Conservation (phyloP, 1,140 invertebrate genomes). For the Hypothenemus hampei region DNA sequence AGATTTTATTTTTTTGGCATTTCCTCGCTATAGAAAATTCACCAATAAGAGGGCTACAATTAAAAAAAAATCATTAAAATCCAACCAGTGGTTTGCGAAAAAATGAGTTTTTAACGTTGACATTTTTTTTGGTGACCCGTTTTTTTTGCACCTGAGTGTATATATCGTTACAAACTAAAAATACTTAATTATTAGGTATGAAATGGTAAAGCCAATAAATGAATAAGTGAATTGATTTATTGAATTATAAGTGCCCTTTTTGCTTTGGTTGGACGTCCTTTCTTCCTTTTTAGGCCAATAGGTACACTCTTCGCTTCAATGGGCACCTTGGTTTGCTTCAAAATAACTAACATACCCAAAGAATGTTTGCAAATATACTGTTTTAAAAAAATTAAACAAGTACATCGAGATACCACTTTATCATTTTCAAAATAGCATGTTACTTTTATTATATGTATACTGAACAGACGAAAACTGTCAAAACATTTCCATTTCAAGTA, state of each 20-base stretch:
- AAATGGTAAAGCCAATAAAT: no score
- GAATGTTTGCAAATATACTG: neutral
- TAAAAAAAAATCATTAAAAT: no score
- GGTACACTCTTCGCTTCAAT: neutral
- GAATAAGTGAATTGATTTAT: no score
- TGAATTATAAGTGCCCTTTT: neutral
- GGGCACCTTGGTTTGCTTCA: neutral
- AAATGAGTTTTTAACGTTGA: no score
- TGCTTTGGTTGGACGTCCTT: neutral
- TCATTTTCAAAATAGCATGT: neutral
- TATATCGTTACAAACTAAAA: no score
- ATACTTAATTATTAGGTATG: no score
- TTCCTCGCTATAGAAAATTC: no score
- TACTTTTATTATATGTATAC: neutral
- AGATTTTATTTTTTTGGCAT: no score
- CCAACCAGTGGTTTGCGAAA: no score
- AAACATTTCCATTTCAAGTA: neutral
- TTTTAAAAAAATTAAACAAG: neutral
- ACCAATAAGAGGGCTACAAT: no score
- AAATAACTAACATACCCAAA: neutral
- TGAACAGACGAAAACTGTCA: neutral
- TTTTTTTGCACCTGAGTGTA: no score
- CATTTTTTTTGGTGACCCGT: no score
- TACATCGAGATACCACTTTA: neutral
- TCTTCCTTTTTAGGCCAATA: neutral